Percentiles rank a stretch among this genome's conserved stretches.
Conservation (phyloP, 2,888 invertebrate genomes). For the Pollenia labialis region DNA sequence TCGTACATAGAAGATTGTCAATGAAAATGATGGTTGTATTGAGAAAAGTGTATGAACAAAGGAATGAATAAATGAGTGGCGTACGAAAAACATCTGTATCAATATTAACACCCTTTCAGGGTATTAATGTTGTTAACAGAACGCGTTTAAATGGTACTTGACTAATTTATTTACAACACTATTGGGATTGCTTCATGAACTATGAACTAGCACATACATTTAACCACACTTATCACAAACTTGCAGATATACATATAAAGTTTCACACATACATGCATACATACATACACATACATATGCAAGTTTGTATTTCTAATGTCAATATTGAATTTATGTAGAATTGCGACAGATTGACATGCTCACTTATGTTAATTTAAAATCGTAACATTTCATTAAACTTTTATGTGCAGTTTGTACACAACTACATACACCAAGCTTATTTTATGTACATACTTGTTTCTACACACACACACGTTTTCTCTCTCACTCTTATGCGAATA, state of each 20-base stretch:
- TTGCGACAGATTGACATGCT: conserved; percentile 42
- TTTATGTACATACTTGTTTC: not conserved
- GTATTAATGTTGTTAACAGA: conserved; percentile 49
- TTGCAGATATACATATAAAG: no score
- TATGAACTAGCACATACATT: not conserved
- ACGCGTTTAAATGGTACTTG: conserved; percentile 45
- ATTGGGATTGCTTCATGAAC: conserved; percentile 31
- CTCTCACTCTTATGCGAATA: no score
- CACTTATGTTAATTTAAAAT: conserved; percentile 34
- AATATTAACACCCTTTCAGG: conserved; percentile 43
- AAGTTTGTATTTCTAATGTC: not conserved
- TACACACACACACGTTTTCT: not conserved
- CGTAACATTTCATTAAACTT: conserved; percentile 39
- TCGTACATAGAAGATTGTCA: not conserved
- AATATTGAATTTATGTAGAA: conserved; percentile 16
- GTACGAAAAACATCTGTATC: not conserved
- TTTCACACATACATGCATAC: not conserved
- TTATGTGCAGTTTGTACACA: not conserved
- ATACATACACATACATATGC: not conserved
- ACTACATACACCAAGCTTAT: not conserved
- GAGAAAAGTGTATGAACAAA: not conserved
- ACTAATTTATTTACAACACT: conserved; percentile 61
- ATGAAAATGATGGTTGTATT: not conserved
- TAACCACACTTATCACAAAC: not conserved
- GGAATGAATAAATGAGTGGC: conserved; percentile 1